Evolutionary conservation across 2,113 vertebrate species (phyloP), one percentile per base, ranked within the genome.

Genomic region (Anarhynchus alexandrinus): DNA sequence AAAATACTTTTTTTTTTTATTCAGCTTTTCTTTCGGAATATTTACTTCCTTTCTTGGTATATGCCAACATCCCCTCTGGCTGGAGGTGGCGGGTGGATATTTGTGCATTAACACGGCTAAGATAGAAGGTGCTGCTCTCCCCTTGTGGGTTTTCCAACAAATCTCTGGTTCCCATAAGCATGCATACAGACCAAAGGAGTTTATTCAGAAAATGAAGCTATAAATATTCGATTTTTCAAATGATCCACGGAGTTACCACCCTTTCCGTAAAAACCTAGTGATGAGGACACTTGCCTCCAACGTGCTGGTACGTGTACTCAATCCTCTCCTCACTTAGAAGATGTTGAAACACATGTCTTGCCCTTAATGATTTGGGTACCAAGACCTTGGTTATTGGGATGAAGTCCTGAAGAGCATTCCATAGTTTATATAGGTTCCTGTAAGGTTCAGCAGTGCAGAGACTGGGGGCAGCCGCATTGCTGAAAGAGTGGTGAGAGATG

Each of bases 401-500:
- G 23, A 61, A 73, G 45, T 34, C 15, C 23, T 78, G 42, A 62
- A 82, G 26, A 72, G 8, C 5, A 5, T 65, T 32, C 20, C 3
- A 9, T 27, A 30, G 32, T 15, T 17, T n/a, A 10, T 4, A 61
- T 3, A 52, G 9, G 19, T 34, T 70, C 17, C 34, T 61, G 10
- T 27, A 4, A 5, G 2, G 15, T 12, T 12, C 20, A 72, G 11
- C 6, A 34, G 7, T 9, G 5, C 11, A 42, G 19, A 64, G 29
- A 34, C 4, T 47, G 21, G 7, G 26, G 42, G 5, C 11, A 58
- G 6, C 12, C 49, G 11, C 15, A 5, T 66, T 67, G 73, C 52
- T 40, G 30, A 51, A 51, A 42, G 16, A 43, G 3, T 3, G 5
- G 8, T 77, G 40, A 38, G 10, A 1, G 0, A 27, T 30, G 1